Base-by-base conservation (phyloP, 2,797 vertebrate genomes). In the Hemibagrus guttatus region DNA sequence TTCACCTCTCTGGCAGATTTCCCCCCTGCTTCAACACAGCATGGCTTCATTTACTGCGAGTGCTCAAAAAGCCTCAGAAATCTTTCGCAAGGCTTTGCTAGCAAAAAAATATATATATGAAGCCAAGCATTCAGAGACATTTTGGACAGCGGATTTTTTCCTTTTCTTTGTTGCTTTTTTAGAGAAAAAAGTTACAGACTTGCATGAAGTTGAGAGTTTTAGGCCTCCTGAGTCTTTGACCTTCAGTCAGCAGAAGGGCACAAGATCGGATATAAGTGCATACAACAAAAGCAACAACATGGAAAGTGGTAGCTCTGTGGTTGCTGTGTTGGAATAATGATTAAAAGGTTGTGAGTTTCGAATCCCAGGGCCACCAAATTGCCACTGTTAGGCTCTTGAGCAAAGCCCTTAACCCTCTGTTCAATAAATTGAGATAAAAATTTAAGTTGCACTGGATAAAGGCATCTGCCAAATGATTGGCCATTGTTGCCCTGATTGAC, bases 1-100 rank as follows among this genome's bases (percentile, higher is more conserved):
- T 84, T 87, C 85, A 85, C 71, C 74, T 79, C 76, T 42, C 82
- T 80, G 83, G 69, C 76, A 64, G 28, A 81, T 54, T 84, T 86
- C 84, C 31, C 66, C 56, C 59, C 58, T 68, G 76, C 78, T 85
- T 78, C 83, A 59, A 63, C 89, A 87, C 69, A 85, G 83, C 86
- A 78, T 81, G 75, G 68, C 31, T 81, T 84, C 75, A 87, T 81
- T 68, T 46, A 88, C 85, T 19, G 59, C 35, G 28, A 79, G 61
- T 68, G 49, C 64, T 17, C 72, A 35, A 58, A 85, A 85, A 66
- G 59, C 68, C 63, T 84, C 84, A 84, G 66, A 86, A 89, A 79
- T 86, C 72, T 84, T 54, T 74, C 56, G 11, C 68, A 84, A 82
- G 49, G 75, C 71, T 61, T 85, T 72, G 49, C 64, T 63, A 35